Conservation (phyloP, 2,888 invertebrate genomes). For the Sesia apiformis region DNA sequence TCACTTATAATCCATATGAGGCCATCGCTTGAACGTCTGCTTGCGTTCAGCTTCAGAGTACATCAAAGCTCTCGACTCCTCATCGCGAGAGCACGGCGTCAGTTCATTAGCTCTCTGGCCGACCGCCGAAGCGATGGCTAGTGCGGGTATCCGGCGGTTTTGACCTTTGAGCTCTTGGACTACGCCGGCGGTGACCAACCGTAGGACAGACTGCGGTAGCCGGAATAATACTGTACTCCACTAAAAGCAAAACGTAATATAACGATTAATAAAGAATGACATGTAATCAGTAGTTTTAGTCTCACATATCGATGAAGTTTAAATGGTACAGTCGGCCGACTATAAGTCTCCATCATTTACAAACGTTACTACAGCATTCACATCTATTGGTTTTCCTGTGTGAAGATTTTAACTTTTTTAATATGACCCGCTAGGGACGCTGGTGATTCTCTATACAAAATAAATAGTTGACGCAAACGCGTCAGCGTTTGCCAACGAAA, state of each 20-base stretch:
- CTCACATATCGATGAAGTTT: no score
- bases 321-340: no score
- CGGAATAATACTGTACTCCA: constrained; percentile 93
- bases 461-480: no score
- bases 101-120: constrained; percentile 89
- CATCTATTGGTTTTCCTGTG: no score
- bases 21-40: constrained; percentile 95
- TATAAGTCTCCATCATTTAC: no score
- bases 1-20: constrained; percentile 97
- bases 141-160: constrained; percentile 87
- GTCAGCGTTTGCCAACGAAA: no score
- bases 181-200: constrained; percentile 84
- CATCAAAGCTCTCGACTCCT: constrained; percentile 78
- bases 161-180: constrained; percentile 88
- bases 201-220: constrained; percentile 85
- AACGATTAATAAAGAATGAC: no score
- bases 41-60: constrained; percentile 93
- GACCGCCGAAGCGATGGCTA: constrained; percentile 92
- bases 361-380: no score
- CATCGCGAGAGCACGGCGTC: constrained; percentile 72
- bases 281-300: no score
- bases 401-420: no score
- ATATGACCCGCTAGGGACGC: no score
- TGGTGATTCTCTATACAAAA: no score
- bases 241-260: constrained; percentile 55